A percentile compares a stretch with the other conserved stretches of the same genome.
Evolutionary conservation across 2,888 invertebrate species (phyloP).

Genomic region (Mimachlamys varia): DNA sequence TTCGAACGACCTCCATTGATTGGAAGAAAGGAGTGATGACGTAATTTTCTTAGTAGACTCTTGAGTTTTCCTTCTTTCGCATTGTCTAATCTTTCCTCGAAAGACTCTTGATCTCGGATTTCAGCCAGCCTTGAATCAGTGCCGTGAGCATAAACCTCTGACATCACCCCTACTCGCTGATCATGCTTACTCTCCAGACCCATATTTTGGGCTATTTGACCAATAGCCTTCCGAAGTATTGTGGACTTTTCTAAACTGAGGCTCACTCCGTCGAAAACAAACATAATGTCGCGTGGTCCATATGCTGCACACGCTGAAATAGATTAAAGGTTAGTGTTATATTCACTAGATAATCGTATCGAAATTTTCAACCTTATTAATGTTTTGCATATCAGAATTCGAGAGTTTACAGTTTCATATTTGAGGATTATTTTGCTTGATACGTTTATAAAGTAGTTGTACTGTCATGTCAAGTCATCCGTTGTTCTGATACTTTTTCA

Average conservation of each 20-base stretch:
- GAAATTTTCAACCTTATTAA: too few species aligned
- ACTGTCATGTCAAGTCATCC: too few species aligned
- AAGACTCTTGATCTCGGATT: conserved; percentile 3
- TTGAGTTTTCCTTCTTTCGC: conserved; percentile 37
- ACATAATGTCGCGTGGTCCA: conserved; percentile 34
- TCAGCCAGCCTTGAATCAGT: conserved; percentile 18
- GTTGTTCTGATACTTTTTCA: too few species aligned
- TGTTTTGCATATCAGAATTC: too few species aligned
- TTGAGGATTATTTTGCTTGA: too few species aligned
- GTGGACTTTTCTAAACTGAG: conserved; percentile 40
- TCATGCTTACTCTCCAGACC: conserved; percentile 19
- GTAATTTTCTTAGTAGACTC: neutral
- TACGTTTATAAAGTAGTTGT: too few species aligned
- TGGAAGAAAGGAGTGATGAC: conserved; percentile 37
- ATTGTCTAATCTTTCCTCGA: neutral
- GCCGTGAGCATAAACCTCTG: conserved; percentile 39
- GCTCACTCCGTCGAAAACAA: conserved; percentile 39
- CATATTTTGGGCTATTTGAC: neutral
- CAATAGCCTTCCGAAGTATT: conserved; percentile 40
- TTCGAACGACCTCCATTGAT: neutral
- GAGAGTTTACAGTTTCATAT: too few species aligned
- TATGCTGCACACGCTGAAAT: conserved; percentile 38
- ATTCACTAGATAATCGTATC: too few species aligned
- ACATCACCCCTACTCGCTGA: conserved; percentile 37
- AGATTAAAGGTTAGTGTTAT: neutral